Conservation (phyloP, 53 echinoderm and acorn worm species). For the Patiria pectinifera region DNA sequence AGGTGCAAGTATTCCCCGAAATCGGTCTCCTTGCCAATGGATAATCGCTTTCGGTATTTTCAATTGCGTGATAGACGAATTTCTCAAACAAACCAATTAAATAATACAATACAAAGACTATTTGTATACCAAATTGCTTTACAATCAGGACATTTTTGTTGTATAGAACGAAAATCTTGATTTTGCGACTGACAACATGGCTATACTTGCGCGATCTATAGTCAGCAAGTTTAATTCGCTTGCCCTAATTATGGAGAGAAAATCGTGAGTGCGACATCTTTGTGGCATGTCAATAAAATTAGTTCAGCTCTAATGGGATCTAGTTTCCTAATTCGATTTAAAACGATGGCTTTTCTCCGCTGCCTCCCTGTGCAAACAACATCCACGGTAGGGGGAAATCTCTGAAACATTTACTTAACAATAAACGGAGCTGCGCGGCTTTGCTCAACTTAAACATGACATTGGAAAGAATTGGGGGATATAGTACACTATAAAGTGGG, state of each 20-base stretch:
- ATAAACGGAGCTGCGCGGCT: slow-evolving; percentile 40
- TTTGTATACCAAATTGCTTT: not conserved
- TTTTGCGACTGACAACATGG: not conserved
- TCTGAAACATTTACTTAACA: slow-evolving; percentile 57
- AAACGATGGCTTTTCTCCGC: slow-evolving; percentile 56
- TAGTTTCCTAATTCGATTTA: slow-evolving; percentile 59
- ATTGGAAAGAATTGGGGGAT: not conserved
- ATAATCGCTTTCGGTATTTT: not conserved
- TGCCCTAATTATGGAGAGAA: slow-evolving; percentile 56
- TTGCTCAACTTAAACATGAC: slow-evolving; percentile 16
- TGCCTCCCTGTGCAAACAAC: slow-evolving; percentile 53
- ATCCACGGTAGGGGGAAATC: slow-evolving; percentile 6
- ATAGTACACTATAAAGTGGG: slow-evolving; percentile 40
- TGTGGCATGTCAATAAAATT: slow-evolving; percentile 61
- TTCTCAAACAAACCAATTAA: not conserved
- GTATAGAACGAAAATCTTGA: not conserved
- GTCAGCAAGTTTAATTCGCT: slow-evolving; percentile 32
- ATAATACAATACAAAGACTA: not conserved
- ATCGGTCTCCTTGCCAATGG: not conserved
- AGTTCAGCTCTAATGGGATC: slow-evolving; percentile 59
- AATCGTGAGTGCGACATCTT: slow-evolving; percentile 67
- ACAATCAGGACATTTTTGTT: not conserved
- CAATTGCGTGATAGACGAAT: not conserved
- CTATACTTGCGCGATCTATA: not conserved
- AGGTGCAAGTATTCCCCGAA: not conserved